A percentile compares a stretch with the other conserved stretches of the same genome.
Evolutionary conservation across 2,797 vertebrate species (phyloP).

Genomic region (Typhlichthys subterraneus): DNA sequence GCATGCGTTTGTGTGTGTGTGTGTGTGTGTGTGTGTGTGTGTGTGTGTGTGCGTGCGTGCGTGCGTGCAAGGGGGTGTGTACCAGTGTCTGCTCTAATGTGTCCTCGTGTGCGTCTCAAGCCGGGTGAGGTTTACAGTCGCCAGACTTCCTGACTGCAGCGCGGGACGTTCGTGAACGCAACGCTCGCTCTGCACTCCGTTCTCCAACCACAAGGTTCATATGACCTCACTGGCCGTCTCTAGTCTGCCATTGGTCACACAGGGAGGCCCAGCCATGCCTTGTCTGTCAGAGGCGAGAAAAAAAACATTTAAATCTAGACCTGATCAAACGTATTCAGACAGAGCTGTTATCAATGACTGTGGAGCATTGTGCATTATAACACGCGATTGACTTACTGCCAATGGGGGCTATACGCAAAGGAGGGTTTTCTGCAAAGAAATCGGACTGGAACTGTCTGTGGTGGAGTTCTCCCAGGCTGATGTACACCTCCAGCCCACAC

Average conservation of each 20-base stretch:
- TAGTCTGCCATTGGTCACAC: constrained; percentile 66
- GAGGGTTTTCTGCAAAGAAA: constrained; percentile 57
- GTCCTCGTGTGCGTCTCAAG: constrained; percentile 27
- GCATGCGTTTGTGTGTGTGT: not conserved
- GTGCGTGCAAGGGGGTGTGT: constrained; percentile 2
- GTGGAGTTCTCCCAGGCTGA: constrained; percentile 48
- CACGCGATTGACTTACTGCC: constrained; percentile 81
- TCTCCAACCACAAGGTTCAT: constrained; percentile 87
- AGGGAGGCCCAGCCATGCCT: constrained; percentile 32
- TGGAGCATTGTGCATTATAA: constrained; percentile 65
- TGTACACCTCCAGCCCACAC: constrained; percentile 57
- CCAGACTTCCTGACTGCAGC: constrained; percentile 89
- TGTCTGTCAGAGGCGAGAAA: constrained; percentile 70
- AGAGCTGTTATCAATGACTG: constrained; percentile 75
- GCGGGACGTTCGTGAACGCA: constrained; percentile 81
- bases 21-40: constrained; percentile 2
- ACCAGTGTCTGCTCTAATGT: constrained; percentile 4
- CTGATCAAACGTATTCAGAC: constrained; percentile 71
- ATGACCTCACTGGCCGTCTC: constrained; percentile 77
- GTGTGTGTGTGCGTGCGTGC: constrained; percentile 10
- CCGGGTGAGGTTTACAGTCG: constrained; percentile 77
- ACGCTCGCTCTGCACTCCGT: constrained; percentile 78
- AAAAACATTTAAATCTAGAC: constrained; percentile 81
- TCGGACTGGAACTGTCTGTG: constrained; percentile 62
- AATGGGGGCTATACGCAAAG: constrained; percentile 77